Evolutionary conservation across 2,797 vertebrate species (phyloP).

Genomic region (Alosa sapidissima): DNA sequence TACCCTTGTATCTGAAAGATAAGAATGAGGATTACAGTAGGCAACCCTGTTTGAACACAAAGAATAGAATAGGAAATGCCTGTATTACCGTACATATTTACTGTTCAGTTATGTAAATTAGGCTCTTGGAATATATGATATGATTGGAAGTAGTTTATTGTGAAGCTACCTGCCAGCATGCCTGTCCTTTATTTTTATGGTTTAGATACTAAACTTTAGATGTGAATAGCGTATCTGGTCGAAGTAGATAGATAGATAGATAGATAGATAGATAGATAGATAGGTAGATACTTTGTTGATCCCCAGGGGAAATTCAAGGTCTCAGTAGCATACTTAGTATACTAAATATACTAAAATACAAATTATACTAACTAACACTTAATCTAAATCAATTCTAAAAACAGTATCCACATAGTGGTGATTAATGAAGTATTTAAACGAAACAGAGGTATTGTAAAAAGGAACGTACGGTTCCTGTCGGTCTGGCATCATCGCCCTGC

Average conservation of each 20-base stretch:
- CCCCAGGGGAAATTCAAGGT: too few relatives aligned
- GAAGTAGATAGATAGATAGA: too few relatives aligned
- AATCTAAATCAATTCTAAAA: too few relatives aligned
- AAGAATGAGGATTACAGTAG: neutral
- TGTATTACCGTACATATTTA: neutral
- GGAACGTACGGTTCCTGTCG: slow-evolving; percentile 71
- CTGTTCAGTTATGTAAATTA: neutral
- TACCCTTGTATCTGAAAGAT: slow-evolving; percentile 77
- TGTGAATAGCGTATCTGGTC: too few relatives aligned
- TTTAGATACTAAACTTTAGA: too few relatives aligned
- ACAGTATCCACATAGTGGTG: too few relatives aligned
- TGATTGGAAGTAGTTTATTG: neutral
- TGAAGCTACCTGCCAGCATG: neutral
- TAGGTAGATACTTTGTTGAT: too few relatives aligned
- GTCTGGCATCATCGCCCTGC: slow-evolving; percentile 78
- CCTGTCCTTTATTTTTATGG: neutral
- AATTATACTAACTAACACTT: too few relatives aligned
- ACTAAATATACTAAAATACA: too few relatives aligned
- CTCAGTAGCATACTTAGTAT: too few relatives aligned
- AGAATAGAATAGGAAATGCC: neutral
- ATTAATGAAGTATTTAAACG: too few relatives aligned
- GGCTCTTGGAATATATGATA: neutral
- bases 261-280: too few relatives aligned
- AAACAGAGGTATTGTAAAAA: slow-evolving; percentile 30
- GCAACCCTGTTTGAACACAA: neutral